These are phyloP conservation scores for Sarcophaga bullata DNA, from an alignment of 1,140 invertebrate genomes.

Conservation along the genomic window DNA sequence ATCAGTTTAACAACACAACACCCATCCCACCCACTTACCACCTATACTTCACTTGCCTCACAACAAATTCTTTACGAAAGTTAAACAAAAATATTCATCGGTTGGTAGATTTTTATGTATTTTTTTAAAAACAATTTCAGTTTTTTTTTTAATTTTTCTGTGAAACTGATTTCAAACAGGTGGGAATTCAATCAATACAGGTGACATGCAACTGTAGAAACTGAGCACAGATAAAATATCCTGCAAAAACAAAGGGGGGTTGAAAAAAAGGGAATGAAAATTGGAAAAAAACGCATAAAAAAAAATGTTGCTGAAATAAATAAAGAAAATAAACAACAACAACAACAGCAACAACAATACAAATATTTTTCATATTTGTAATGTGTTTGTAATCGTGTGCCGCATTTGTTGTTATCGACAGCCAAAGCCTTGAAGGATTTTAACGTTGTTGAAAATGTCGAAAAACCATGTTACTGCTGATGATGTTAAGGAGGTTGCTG, in stretches of 20 bases:
- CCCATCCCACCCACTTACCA: too few relatives aligned
- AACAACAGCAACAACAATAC: background rate
- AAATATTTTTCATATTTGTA: background rate
- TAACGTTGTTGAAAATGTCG: background rate
- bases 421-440: slow-evolving; percentile 9
- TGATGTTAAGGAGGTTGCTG: background rate
- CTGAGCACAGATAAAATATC: slow-evolving; percentile 2
- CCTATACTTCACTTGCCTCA: too few relatives aligned
- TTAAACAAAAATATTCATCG: too few relatives aligned
- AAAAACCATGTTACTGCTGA: background rate
- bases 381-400: background rate
- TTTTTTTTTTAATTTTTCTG: background rate
- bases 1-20: too few relatives aligned
- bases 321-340: background rate
- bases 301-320: background rate
- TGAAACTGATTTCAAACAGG: slow-evolving; percentile 18
- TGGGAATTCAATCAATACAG: slow-evolving; percentile 20
- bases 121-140: background rate
- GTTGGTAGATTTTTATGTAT: too few relatives aligned
- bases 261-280: background rate
- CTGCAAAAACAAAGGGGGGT: background rate
- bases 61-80: too few relatives aligned
- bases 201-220: background rate
- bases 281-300: background rate
- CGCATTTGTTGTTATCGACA: background rate